A percentile compares a stretch with the other conserved stretches of the same genome.
Conservation (phyloP, 2,888 invertebrate genomes). For the Romanomermis culicivorax region DNA sequence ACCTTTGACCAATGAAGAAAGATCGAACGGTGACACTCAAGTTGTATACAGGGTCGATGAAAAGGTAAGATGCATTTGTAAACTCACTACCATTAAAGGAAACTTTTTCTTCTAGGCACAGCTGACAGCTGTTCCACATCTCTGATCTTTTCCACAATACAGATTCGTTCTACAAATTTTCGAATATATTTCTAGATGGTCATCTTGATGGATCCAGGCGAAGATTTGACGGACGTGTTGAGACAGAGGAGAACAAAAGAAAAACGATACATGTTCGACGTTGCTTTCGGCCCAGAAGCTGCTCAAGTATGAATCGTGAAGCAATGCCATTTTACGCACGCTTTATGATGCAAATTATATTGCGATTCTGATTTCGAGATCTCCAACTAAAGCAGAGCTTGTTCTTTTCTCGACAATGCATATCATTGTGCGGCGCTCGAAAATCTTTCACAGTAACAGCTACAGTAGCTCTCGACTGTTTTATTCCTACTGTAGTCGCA, state of each 20-base stretch:
- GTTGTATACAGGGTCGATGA: constrained; percentile 54
- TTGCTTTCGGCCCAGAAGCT: constrained; percentile 63
- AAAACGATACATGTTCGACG: constrained; percentile 67
- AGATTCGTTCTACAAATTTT: no score
- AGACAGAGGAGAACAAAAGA: constrained; percentile 48
- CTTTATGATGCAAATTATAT: no score
- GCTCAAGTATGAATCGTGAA: constrained; percentile 57
- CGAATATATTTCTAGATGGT: constrained; percentile 41
- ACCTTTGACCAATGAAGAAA: constrained; percentile 53
- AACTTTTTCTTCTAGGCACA: neutral
- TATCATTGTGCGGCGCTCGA: no score
- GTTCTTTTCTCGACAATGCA: no score
- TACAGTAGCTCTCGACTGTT: no score
- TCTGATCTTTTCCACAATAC: no score
- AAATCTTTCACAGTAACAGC: no score
- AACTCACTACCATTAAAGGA: no score
- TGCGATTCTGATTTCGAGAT: no score
- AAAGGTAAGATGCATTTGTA: constrained; percentile 38
- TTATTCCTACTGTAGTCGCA: no score
- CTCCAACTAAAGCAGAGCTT: no score
- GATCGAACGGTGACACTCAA: constrained; percentile 38
- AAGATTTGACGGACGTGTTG: constrained; percentile 39
- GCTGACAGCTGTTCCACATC: neutral
- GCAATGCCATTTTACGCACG: no score
- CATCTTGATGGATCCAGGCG: constrained; percentile 44